Conservation (phyloP, 2,113 vertebrate genomes). For the Murina feae region DNA sequence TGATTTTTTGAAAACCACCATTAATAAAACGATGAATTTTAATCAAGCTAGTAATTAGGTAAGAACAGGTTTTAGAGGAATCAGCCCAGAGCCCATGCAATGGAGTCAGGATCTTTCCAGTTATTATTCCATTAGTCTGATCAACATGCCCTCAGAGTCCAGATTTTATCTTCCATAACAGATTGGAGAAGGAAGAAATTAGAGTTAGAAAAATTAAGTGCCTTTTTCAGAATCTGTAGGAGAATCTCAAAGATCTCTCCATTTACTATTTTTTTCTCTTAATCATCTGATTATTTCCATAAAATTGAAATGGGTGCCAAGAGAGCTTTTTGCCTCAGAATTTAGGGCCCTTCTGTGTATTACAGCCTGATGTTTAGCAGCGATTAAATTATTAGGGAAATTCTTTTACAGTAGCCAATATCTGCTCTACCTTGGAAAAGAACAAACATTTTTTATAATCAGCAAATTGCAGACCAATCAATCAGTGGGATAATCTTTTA, state of each 20-base stretch:
- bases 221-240: slow-evolving; percentile 18
- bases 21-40: slow-evolving; percentile 55
- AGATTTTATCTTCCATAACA: slow-evolving; percentile 52
- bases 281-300: slow-evolving; percentile 47
- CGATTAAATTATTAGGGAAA: slow-evolving; percentile 39
- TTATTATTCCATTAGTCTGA: slow-evolving; percentile 29
- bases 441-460: background rate
- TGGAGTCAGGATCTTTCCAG: background rate
- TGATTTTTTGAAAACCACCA: background rate
- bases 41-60: slow-evolving; percentile 21
- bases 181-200: slow-evolving; percentile 21
- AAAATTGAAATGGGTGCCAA: slow-evolving; percentile 43
- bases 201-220: slow-evolving; percentile 53
- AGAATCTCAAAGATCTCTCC: slow-evolving; percentile 39
- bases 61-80: slow-evolving; percentile 1
- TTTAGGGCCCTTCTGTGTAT: background rate
- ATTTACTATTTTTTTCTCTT: background rate
- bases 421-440: slow-evolving; percentile 26
- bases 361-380: background rate
- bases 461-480: background rate
- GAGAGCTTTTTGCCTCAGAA: slow-evolving; percentile 46
- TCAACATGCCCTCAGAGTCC: background rate
- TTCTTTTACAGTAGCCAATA: slow-evolving; percentile 17
- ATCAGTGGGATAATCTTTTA: background rate
- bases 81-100: background rate